Base-by-base conservation (phyloP, 2,888 invertebrate genomes). In the Drosophila gaucha region DNA sequence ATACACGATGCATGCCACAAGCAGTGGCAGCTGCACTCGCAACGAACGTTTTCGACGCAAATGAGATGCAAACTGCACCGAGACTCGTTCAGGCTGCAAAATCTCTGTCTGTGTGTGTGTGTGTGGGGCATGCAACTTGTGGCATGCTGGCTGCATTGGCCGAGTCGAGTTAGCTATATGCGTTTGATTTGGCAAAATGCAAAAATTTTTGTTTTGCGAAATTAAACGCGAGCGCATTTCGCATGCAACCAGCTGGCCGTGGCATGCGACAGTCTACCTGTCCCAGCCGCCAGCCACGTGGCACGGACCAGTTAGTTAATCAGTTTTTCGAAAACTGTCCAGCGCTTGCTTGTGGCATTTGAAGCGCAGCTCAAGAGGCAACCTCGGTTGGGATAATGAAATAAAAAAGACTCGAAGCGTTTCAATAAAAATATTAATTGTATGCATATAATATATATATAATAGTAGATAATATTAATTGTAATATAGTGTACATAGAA, bases 151-250 rank as follows among this genome's bases (percentile, higher is more conserved):
- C 24, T 43, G 47, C 49, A 51, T 46, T 64, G 51, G 36, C 14
- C 26, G 5, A n/a, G n/a, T n/a, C n/a, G n/a, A n/a, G n/a, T n/a
- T n/a, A n/a, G n/a, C n/a, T n/a, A n/a, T n/a, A n/a, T 54, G 56
- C 63, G 49, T 49, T 56, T 63, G n/a, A n/a, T n/a, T n/a, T n/a
- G n/a, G 52, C 64, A 59, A 57, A 71, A 60, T 49, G 57, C 52
- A 56, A 52, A 75, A 78, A 72, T 75, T 67, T n/a, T 62, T 68
- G 78, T 72, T 67, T 69, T 86, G 67, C 65, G 58, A 66, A 82
- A 80, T 86, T 76, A 69, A 63, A 76, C 63, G 67, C 43, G 54
- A 58, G 31, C 30, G 20, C 43, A 33, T 50, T 41, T 47, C 56
- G 50, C 20, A 24, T 44, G 64, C 46, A 38, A 28, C 47, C 31